These are phyloP conservation scores for Amphiduros pacificus DNA, from an alignment of 2,888 invertebrate species.

Conservation along the genomic window DNA sequence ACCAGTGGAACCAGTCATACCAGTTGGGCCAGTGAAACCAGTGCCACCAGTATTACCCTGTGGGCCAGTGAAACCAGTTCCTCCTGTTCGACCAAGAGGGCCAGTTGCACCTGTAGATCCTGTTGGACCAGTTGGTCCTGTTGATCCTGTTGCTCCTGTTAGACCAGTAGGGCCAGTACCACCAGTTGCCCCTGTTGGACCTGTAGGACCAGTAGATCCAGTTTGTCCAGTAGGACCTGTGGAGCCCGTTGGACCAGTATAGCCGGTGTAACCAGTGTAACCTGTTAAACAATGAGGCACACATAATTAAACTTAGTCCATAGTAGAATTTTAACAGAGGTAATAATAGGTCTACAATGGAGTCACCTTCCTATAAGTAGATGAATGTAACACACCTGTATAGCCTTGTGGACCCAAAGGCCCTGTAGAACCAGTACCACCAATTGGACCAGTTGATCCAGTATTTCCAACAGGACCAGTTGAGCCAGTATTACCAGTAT, in stretches of 20 bases:
- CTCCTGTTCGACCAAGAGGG: slow-evolving; percentile 7
- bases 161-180: slow-evolving; percentile 7
- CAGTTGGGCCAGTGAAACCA: slow-evolving; percentile 13
- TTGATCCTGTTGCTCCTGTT: slow-evolving; percentile 18
- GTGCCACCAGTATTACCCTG: slow-evolving; percentile 12
- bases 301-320: slow-evolving; percentile 11
- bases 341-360: too few relatives aligned
- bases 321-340: not conserved
- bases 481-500: slow-evolving; percentile 17
- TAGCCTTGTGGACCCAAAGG: not conserved
- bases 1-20: slow-evolving; percentile 15
- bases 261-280: slow-evolving; percentile 2
- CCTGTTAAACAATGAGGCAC: slow-evolving; percentile 8
- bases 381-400: slow-evolving; percentile 11
- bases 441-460: slow-evolving; percentile 4
- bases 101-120: slow-evolving; percentile 25
- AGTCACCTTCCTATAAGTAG: too few relatives aligned
- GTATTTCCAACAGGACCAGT: slow-evolving; percentile 11
- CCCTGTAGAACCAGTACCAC: slow-evolving; percentile 4
- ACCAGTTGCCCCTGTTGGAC: slow-evolving; percentile 14
- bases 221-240: slow-evolving; percentile 18
- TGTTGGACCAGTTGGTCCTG: slow-evolving; percentile 14
- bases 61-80: slow-evolving; percentile 14
- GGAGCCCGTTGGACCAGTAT: not conserved
- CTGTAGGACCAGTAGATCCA: slow-evolving; percentile 19